phyloP scores from a whole-genome alignment of 2,113 vertebrate species.

The Paraplagusia blochii region DNA sequence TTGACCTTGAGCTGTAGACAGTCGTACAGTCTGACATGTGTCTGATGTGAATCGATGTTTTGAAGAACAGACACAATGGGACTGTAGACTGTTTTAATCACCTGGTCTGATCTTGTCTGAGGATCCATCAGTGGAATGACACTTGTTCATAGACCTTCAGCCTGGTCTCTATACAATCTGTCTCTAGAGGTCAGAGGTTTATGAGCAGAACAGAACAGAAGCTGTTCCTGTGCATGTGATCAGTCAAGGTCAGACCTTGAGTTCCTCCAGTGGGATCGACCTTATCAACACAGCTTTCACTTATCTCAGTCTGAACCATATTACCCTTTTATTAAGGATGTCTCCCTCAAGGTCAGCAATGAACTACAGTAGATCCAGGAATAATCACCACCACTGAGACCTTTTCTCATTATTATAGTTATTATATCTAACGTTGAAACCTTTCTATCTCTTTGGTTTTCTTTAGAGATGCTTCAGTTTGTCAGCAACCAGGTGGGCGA shows the following conservation, averaged over 20 bases:
- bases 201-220: constrained; percentile 33
- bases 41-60: too few relatives aligned
- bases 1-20: too few relatives aligned
- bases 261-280: constrained; percentile 28
- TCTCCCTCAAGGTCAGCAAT: constrained; percentile 22
- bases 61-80: too few relatives aligned
- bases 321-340: too few relatives aligned
- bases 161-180: background rate
- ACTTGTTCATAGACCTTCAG: constrained; percentile 25
- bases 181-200: constrained; percentile 10
- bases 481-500: constrained; percentile 95
- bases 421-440: background rate
- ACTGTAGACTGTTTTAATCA: background rate
- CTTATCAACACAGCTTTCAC: background rate
- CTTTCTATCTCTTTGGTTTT: constrained; percentile 1
- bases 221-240: constrained; percentile 8
- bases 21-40: too few relatives aligned
- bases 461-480: constrained; percentile 95
- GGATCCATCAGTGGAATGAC: constrained; percentile 29
- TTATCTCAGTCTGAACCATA: background rate
- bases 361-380: too few relatives aligned
- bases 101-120: constrained; percentile 13
- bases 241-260: constrained; percentile 47
- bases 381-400: background rate
- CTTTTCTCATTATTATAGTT: too few relatives aligned